Base-by-base conservation (phyloP, 92 coral and sea anemone genomes). In the Galaxea fascicularis region DNA sequence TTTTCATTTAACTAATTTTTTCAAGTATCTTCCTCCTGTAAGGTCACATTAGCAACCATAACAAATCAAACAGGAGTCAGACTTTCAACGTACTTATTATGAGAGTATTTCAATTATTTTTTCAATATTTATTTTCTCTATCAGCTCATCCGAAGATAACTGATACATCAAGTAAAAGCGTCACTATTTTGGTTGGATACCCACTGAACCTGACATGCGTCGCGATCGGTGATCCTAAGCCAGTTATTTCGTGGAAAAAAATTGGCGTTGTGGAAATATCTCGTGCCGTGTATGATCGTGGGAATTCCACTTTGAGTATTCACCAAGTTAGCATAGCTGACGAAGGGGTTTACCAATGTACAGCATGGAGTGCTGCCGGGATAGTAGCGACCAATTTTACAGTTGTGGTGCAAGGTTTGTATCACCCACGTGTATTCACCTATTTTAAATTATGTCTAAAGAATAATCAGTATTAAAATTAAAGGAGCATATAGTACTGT, bases 221-320 rank as follows among this genome's bases (percentile, higher is more conserved):
- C 3, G 72, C 72, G 53, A 45, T 27, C n/a, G 87, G 87, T 56
- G 87, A 82, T 51, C 87, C 87, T 8, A 17, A 52, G 18, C 87
- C 87, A 15, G 60, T 22, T 16, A 60, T 82, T 57, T 26, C 49
- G 56, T 82, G 87, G 87, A 82, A 47, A 20, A 82, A 58, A 82
- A 53, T 65, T 28, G 80, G 87, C 18, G 41, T 31, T 58, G 79
- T 54, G 63, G 79, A 57, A 27, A 82, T 82, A 25, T 72, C 87
- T 18, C 29, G 49, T 14, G 87, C 87, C 4, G 4, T 35, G 0
- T 71, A 41, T 72, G 28, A 30, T 30, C 47, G 56, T 67, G 64
- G 47, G 27, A 82, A 82, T 72, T 68, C 70, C 31, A 71, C 78
- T 49, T 44, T 82, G 71, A 44, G 52, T 9, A 71, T 71, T 45